These are phyloP conservation scores for Oeneis ivallda DNA, from an alignment of 2,888 invertebrate genomes.

Conservation along the genomic window DNA sequence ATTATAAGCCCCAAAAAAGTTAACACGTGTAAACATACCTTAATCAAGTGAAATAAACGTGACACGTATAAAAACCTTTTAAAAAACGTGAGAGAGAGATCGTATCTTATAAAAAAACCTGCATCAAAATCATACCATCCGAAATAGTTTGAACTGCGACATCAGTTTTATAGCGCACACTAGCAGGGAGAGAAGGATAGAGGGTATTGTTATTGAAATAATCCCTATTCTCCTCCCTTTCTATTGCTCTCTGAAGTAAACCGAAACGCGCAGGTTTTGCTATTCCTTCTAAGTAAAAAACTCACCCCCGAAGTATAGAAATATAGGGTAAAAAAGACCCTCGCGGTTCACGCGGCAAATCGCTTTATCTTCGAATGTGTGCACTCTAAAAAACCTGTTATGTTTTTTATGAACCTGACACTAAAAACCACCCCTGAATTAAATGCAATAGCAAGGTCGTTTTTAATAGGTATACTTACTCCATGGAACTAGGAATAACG, in stretches of 20 bases:
- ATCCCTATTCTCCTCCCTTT: neutral
- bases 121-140: constrained; percentile 41
- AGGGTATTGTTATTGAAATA: neutral
- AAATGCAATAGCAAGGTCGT: constrained; percentile 15
- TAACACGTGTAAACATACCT: constrained; percentile 68
- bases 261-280: neutral
- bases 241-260: neutral
- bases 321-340: constrained; percentile 58
- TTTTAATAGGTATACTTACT: neutral
- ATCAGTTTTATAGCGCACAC: neutral
- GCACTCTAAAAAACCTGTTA: constrained; percentile 58
- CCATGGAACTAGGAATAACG: too few species aligned
- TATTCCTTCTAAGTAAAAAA: constrained; percentile 50
- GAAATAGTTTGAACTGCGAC: constrained; percentile 54
- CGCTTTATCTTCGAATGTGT: constrained; percentile 48
- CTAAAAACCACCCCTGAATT: constrained; percentile 23
- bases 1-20: constrained; percentile 43
- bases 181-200: constrained; percentile 3
- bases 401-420: constrained; percentile 68
- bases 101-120: constrained; percentile 60
- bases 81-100: constrained; percentile 78
- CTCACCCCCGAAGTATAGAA: constrained; percentile 52
- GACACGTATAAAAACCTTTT: constrained; percentile 58
- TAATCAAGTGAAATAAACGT: constrained; percentile 66
- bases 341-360: constrained; percentile 49